A percentile compares a stretch with the other conserved stretches of the same genome.
Conservation (phyloP, 2,888 invertebrate species). For the Synergus laeviventris region DNA sequence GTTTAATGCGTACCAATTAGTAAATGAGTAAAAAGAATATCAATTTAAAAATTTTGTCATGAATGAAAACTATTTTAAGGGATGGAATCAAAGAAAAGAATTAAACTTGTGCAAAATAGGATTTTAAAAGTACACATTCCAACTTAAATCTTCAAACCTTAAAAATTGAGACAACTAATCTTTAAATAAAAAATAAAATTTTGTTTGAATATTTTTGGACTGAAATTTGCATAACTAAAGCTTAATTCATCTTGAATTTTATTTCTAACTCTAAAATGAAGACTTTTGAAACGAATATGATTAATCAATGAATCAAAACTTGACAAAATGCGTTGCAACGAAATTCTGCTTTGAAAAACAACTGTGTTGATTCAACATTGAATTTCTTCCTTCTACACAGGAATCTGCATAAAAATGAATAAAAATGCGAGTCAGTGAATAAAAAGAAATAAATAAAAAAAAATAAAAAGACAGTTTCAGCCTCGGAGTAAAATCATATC, state of each 20-base stretch:
- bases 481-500: constrained; percentile 2
- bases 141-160: no score
- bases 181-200: background rate
- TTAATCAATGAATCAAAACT: background rate
- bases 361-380: constrained; percentile 25
- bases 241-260: no score
- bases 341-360: constrained; percentile 27
- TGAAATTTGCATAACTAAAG: no score
- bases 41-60: no score
- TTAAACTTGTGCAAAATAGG: no score
- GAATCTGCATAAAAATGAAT: constrained; percentile 19
- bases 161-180: no score
- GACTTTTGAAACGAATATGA: background rate
- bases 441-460: background rate
- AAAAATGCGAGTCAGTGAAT: background rate
- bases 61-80: no score
- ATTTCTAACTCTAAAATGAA: background rate
- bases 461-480: background rate
- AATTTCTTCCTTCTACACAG: constrained; percentile 9
- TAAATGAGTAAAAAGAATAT: no score
- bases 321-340: constrained; percentile 28
- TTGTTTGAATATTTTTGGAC: no score
- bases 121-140: no score
- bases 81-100: background rate
- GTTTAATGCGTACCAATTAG: no score